phyloP scores from a whole-genome alignment of 2,797 vertebrate species.

The Acanthurus leucopareius region DNA sequence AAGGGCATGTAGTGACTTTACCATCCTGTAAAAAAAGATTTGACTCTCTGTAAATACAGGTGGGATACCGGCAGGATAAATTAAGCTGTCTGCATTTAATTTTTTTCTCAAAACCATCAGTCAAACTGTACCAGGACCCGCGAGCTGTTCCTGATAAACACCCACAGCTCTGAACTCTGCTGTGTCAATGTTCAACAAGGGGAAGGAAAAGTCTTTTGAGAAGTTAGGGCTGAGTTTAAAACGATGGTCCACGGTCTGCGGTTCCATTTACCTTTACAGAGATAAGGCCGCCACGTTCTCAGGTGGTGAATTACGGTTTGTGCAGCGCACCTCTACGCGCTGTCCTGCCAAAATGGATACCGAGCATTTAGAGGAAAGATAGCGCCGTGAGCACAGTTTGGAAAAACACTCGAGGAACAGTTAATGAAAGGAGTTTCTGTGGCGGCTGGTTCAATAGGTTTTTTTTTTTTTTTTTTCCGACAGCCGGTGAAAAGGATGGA shows the following conservation, averaged over 20 bases:
- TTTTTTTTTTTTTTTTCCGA: background rate
- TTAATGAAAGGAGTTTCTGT: constrained; percentile 53
- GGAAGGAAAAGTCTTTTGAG: constrained; percentile 22
- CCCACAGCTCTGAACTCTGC: constrained; percentile 13
- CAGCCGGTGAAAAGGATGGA: constrained; percentile 22
- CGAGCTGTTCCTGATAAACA: constrained; percentile 13
- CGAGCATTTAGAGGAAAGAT: constrained; percentile 34
- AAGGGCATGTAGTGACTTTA: too few relatives aligned
- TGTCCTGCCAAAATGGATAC: constrained; percentile 34
- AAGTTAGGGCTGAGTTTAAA: constrained; percentile 31
- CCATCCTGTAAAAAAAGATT: too few relatives aligned
- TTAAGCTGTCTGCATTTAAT: background rate
- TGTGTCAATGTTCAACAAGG: constrained; percentile 23
- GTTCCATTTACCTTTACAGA: constrained; percentile 50
- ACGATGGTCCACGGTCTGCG: constrained; percentile 32
- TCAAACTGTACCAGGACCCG: background rate
- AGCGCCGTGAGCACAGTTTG: background rate
- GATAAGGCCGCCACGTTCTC: constrained; percentile 47
- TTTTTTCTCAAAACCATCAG: background rate
- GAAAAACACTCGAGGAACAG: constrained; percentile 19
- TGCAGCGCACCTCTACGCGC: background rate
- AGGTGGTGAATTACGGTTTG: constrained; percentile 15
- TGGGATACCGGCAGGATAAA: background rate
- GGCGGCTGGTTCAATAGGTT: constrained; percentile 14
- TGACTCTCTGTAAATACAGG: too few relatives aligned